Percentiles rank a stretch among this genome's conserved stretches.
phyloP scores from a whole-genome alignment of 2,797 vertebrate species.

The Labeo calbasu region DNA sequence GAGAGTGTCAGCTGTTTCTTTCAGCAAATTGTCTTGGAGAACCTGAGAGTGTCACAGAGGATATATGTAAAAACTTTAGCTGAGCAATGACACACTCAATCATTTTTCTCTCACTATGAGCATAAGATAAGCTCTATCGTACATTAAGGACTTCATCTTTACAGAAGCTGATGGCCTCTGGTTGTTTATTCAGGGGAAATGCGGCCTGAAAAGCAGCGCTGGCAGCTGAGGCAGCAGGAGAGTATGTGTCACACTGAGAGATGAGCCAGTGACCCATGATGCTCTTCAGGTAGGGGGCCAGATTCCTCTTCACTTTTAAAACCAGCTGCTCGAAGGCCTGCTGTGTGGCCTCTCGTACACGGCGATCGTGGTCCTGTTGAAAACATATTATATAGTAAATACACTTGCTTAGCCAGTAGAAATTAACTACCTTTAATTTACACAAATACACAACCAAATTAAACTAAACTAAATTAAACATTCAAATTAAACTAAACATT shows the following conservation, averaged over 20 bases:
- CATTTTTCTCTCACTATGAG: background rate
- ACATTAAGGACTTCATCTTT: slow-evolving; percentile 93
- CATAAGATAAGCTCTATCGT: slow-evolving; percentile 69
- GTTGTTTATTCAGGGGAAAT: slow-evolving; percentile 90
- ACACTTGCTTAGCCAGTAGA: no score
- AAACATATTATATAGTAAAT: background rate
- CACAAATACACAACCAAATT: background rate
- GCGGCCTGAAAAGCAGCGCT: slow-evolving; percentile 90
- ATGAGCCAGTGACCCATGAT: slow-evolving; percentile 98
- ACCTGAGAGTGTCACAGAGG: slow-evolving; percentile 75
- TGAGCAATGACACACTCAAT: background rate
- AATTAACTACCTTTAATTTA: background rate
- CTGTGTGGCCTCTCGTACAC: slow-evolving; percentile 95
- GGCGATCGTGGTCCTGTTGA: slow-evolving; percentile 90
- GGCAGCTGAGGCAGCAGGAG: slow-evolving; percentile 91
- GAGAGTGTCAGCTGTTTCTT: slow-evolving; percentile 92
- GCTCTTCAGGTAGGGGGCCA: slow-evolving; percentile 94
- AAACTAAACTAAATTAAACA: background rate
- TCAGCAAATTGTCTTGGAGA: slow-evolving; percentile 91
- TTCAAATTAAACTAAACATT: background rate
- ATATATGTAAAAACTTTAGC: background rate
- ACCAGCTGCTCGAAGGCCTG: slow-evolving; percentile 95
- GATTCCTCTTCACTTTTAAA: slow-evolving; percentile 92
- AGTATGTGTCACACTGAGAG: slow-evolving; percentile 92
- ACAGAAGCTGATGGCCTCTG: slow-evolving; percentile 94